Evolutionary conservation across 2,888 invertebrate species (phyloP), one percentile per base, ranked within the genome.

Genomic region (Melieria crassipennis): DNA sequence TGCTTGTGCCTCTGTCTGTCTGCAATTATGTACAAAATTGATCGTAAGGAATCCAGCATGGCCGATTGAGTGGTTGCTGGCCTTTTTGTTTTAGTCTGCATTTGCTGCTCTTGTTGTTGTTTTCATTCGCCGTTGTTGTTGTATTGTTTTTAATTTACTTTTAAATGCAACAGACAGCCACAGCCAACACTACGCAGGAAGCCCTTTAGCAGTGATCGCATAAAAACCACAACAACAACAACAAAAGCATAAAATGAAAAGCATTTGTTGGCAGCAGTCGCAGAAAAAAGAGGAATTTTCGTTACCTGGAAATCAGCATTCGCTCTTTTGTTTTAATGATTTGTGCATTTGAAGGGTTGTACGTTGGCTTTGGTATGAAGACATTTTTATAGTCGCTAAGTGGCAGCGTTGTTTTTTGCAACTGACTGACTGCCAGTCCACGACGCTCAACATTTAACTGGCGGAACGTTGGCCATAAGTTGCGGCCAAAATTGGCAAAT

Each of bases 1-100:
- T 57, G 4, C 16, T 11, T 58, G 57, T 66, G 58, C 47, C 45
- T 62, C 55, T n/a, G 55, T 30, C 56, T 55, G 42, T 69, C 62
- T 62, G 69, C 62, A 69, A 62, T 69, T 69, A 69, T 69, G 63
- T 69, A 69, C 57, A 65, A 70, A 70, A 65, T 70, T 70, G 75
- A 75, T 78, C 71, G 73, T 79, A 74, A 79, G 81, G 84, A 84
- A 84, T 84, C 78, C 84, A 84, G 84, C 82, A 84, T 84, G 84
- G 84, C 84, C 84, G 83, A 79, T 79, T 78, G 76, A 76, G 76
- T 76, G 77, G 75, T 71, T 75, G 71, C n/a, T 62, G 13, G 30
- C 9, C 56, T 52, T 67, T 50, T 67, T 48, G 10, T 13, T 6
- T 70, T 43, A 48, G 48, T 43, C 60, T 7, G 42, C 7, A 46